These are phyloP conservation scores for Camelus bactrianus DNA, from an alignment of 2,113 vertebrate genomes.

Conservation along the genomic window DNA sequence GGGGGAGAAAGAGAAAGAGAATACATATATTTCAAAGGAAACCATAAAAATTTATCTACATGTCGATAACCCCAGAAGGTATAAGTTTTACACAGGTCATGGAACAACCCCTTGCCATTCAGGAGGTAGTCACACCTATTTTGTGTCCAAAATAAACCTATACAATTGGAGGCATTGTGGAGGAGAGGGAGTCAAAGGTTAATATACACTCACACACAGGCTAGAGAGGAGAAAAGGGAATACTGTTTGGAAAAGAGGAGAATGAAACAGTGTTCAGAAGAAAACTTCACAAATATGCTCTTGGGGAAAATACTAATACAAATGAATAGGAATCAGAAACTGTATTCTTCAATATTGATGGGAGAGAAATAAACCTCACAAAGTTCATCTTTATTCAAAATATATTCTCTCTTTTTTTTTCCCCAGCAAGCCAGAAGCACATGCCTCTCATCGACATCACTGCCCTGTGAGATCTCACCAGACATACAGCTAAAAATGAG, in stretches of 20 bases:
- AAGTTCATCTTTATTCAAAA: constrained; percentile 54
- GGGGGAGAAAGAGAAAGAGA: constrained; percentile 33
- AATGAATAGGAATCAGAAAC: constrained; percentile 30
- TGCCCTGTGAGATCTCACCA: constrained; percentile 6
- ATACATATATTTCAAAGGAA: constrained; percentile 51
- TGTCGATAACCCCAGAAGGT: constrained; percentile 58
- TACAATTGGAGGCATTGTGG: constrained; percentile 8
- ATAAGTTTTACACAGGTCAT: constrained; percentile 17
- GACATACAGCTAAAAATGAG: background rate
- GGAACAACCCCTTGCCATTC: constrained; percentile 47
- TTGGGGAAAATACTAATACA: constrained; percentile 46
- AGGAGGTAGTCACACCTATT: constrained; percentile 30
- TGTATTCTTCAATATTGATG: constrained; percentile 23
- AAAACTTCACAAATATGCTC: constrained; percentile 17
- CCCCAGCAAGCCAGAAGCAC: constrained; percentile 16
- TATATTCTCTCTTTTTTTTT: constrained; percentile 26
- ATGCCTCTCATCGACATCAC: constrained; percentile 16
- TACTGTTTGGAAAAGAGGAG: background rate
- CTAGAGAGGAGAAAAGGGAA: background rate
- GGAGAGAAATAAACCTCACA: constrained; percentile 40
- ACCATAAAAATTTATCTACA: constrained; percentile 51
- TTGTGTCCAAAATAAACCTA: constrained; percentile 49
- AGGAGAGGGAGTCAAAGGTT: constrained; percentile 12
- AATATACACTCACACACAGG: background rate
- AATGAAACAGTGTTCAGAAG: constrained; percentile 1